Base-by-base conservation (phyloP, 2,113 vertebrate genomes). In the Sinocyclocheilus anophthalmus region DNA sequence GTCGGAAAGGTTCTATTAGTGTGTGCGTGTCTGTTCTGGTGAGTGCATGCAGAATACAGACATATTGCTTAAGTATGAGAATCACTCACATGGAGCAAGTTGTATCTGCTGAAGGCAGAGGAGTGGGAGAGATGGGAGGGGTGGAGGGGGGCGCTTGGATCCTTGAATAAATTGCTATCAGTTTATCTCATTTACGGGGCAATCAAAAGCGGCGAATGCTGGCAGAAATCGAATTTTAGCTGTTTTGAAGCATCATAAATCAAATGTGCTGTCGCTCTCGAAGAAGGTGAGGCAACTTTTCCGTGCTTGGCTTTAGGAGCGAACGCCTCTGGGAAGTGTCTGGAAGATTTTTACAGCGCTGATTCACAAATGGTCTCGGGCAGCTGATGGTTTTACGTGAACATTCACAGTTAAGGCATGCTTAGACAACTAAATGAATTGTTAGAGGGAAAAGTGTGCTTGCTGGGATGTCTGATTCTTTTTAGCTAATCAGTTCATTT, bases 171-270 rank as follows among this genome's bases (percentile, higher is more conserved):
- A 97, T 97, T 96, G 96, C 96, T 90, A 96, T 97, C 96, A 95
- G 96, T 97, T 97, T 96, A 96, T 97, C 96, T 97, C 96, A 96
- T 97, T 97, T 97, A 96, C 92, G 89, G 95, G 94, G 95, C 95
- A 97, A 97, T 97, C 96, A 96, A 94, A 95, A 92, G 92, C 91
- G 84, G 77, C 93, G 94, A 94, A 96, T 95, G 94, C 95, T 93
- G 92, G 26, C 94, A 93, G 95, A 96, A 96, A 97, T 96, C 96
- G 96, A 97, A 97, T 97, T 96, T 96, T 96, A 96, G 95, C 96
- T 94, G 96, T 95, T 95, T 92, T 96, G 96, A 97, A 96, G 95
- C 95, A 88, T 96, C 96, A 96, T 97, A 97, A 97, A 97, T 97
- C 96, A 97, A 95, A 95, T 87, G 90, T 89, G 92, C 92, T 91